Evolutionary conservation across 2,113 vertebrate species (phyloP), one percentile per base, ranked within the genome.

Genomic region (Pogona vitticeps): DNA sequence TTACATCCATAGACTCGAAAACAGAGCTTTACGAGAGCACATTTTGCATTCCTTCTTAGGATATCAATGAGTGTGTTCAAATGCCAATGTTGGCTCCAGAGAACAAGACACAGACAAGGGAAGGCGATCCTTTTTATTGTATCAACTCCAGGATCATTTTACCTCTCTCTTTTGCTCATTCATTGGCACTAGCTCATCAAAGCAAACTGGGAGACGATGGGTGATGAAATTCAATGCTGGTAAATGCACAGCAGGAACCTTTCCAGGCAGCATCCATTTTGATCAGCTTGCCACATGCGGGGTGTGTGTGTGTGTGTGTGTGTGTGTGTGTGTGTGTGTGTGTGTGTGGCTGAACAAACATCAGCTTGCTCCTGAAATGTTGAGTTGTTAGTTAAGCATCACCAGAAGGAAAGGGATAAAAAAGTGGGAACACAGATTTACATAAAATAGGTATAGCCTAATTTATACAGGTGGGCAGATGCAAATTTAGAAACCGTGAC

Each of bases 81-180:
- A 31, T 65, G 58, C 72, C 23, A 38, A 67, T 72, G 85, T 80
- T 76, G 59, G 58, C 14, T 86, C 52, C 76, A 61, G 67, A 17
- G 14, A 80, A 80, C 56, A 72, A 61, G 56, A 86, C 18, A 38
- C 33, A 61, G 52, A 72, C 38, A 13, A 86, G 77, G 67, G 38
- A 86, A 86, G 10, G 2, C 1, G 67, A 80, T 80, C 42, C 28
- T 63, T 72, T 72, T 86, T 80, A 73, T 86, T 80, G 67, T 77
- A n/a, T 76, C 76, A 80, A 73, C 68, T 61, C 68, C 52, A 28
- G 31, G 21, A 80, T 80, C 38, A 2, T 72, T 68, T 86, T 86
- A 86, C 85, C 4, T 79, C 40, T 73, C 21, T 86, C 52, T 56
- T 42, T 14, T 36, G 8, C 85, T 86, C 56, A 6, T 80, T 42